Base-by-base conservation (phyloP, 2,888 invertebrate species). In the Oeneis ivallda region DNA sequence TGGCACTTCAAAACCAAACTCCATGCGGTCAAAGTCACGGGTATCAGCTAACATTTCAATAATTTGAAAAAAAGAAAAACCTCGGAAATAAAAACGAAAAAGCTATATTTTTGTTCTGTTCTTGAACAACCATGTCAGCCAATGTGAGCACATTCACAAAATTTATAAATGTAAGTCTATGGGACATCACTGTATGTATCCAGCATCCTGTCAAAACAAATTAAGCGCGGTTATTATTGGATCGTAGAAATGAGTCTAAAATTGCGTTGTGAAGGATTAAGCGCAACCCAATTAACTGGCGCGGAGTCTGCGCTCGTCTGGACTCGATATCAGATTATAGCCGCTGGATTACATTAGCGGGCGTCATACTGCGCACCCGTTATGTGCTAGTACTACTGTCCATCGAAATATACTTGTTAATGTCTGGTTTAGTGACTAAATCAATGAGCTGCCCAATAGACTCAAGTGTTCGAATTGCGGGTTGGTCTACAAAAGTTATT, bases 281-380 rank as follows among this genome's bases (percentile, higher is more conserved):
- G 84, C 79, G 82, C 81, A 87, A 89, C 86, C 81, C 87, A 90
- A 88, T 89, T 87, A 89, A 83, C 80, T 76, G 74, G 79, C 78
- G 79, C 76, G 75, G 79, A 83, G 83, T 84, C 82, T 82, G 83
- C 79, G 85, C 81, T 84, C 84, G 84, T 73, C 79, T 78, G 80
- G 78, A 72, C 78, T 84, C 86, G 83, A 87, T 89, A 89, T 89
- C 87, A 87, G 87, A 89, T 89, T 89, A 89, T 85, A 81, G 81
- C 80, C 76, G 76, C 81, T 76, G 82, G 84, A 89, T 89, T 89
- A 86, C 84, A 88, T 88, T 89, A 61, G 61, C 61, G 41, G 50
- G 17, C 61, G 60, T 60, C 41, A 60, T 39, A 19, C 60, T 17
- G 59, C 15, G 49, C 47, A 37, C 17, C 34, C 49, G 17, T 49